Conservation (phyloP, 92 coral and sea anemone species). For the Phenganax stokvisi region DNA sequence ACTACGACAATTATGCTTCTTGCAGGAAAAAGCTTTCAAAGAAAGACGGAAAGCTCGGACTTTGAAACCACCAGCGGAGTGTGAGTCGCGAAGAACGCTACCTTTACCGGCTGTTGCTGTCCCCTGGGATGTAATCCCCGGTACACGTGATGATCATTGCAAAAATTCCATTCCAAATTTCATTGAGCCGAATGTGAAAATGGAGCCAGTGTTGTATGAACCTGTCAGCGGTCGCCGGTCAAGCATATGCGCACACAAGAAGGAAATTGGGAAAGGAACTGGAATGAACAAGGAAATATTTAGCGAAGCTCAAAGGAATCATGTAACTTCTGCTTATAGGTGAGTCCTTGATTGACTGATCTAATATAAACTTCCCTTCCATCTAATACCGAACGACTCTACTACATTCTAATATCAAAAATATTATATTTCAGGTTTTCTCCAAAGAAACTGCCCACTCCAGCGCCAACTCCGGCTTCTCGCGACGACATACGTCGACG, state of each 20-base stretch:
- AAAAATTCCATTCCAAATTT: constrained; percentile 74
- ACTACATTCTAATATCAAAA: too few relatives aligned
- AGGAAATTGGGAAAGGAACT: neutral
- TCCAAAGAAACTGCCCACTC: constrained; percentile 69
- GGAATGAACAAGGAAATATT: neutral
- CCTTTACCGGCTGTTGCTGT: constrained; percentile 23
- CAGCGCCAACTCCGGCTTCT: constrained; percentile 94
- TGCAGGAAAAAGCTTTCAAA: neutral
- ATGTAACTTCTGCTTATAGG: constrained; percentile 35
- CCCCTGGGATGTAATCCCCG: constrained; percentile 33
- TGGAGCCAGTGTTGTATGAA: constrained; percentile 69
- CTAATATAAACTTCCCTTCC: too few relatives aligned
- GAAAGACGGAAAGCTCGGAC: neutral
- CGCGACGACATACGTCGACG: constrained; percentile 64
- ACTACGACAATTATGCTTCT: neutral
- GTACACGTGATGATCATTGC: constrained; percentile 52
- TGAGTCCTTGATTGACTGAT: neutral
- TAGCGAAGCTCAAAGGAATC: constrained; percentile 11
- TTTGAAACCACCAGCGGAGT: constrained; percentile 16
- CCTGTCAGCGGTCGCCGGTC: constrained; percentile 4
- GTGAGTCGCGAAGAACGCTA: constrained; percentile 5
- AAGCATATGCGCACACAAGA: neutral
- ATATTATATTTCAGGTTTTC: constrained; percentile 52
- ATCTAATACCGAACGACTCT: too few relatives aligned
- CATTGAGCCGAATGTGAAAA: constrained; percentile 57